A percentile compares a stretch with the other conserved stretches of the same genome.
These are phyloP conservation scores for Cryptus armator DNA, from an alignment of 2,888 invertebrate genomes.

Conservation along the genomic window DNA sequence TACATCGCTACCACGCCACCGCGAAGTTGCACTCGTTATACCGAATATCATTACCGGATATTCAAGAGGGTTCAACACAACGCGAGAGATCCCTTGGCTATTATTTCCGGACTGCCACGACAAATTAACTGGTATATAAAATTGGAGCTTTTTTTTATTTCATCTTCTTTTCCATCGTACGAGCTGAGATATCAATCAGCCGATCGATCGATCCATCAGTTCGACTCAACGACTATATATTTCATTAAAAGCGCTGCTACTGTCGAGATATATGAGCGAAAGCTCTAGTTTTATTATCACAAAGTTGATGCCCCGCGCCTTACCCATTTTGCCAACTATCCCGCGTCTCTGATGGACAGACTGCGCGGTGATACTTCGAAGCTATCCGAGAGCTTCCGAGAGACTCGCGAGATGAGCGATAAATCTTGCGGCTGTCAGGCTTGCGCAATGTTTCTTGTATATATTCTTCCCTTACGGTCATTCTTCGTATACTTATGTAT, in stretches of 20 bases:
- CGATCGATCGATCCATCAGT: constrained; percentile 60
- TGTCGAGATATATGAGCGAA: constrained; percentile 22
- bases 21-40: constrained; percentile 14
- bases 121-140: constrained; percentile 33
- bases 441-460: constrained; percentile 25
- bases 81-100: not conserved
- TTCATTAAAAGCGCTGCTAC: constrained; percentile 47
- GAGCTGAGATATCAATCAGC: constrained; percentile 28
- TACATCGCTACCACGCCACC: not conserved
- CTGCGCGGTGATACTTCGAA: not conserved
- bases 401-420: constrained; percentile 41
- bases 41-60: constrained; percentile 12
- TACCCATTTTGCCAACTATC: constrained; percentile 8
- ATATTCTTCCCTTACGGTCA: constrained; percentile 9
- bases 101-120: constrained; percentile 10
- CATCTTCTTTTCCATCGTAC: constrained; percentile 17
- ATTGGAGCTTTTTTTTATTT: not conserved
- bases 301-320: not conserved
- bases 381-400: not conserved
- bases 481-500: constrained; percentile 21
- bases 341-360: constrained; percentile 1
- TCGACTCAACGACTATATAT: constrained; percentile 33
- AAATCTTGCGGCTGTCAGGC: constrained; percentile 48
- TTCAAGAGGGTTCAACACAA: not conserved
- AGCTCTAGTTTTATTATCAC: not conserved